phyloP scores from a whole-genome alignment of 2,888 invertebrate genomes.

The Hoplodrina blanda region DNA sequence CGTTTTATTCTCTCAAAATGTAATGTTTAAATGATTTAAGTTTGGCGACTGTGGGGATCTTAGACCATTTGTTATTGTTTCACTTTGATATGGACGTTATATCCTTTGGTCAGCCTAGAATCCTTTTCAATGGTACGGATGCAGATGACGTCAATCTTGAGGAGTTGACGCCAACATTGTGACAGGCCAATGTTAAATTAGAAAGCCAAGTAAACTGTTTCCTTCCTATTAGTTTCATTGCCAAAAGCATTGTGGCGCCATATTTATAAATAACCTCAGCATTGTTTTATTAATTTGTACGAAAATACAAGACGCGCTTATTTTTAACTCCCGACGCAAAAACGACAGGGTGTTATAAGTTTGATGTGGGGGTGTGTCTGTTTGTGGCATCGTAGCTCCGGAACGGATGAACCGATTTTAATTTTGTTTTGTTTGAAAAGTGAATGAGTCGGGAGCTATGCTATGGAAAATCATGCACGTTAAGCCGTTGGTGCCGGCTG shows the following conservation, averaged over 20 bases:
- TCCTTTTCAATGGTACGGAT: conserved; percentile 14
- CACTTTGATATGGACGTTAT: neutral
- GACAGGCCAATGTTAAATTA: conserved; percentile 17
- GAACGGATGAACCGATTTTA: no score
- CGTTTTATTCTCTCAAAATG: neutral
- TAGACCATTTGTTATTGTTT: conserved; percentile 1
- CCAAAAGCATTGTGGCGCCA: neutral
- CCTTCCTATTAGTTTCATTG: conserved; percentile 3
- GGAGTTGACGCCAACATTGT: neutral
- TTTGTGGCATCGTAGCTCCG: no score
- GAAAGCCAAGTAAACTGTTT: conserved; percentile 1
- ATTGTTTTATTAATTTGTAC: neutral
- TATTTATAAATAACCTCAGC: neutral
- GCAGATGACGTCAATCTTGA: conserved; percentile 11
- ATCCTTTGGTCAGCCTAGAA: conserved; percentile 9
- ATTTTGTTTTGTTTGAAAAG: no score
- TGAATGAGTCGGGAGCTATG: no score
- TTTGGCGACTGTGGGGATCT: neutral
- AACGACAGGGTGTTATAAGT: no score
- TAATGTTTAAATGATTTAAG: neutral
- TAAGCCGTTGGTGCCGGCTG: no score
- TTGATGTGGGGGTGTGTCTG: no score
- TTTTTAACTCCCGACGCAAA: no score
- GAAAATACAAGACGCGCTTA: neutral
- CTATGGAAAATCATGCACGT: no score